phyloP scores from a whole-genome alignment of 2,888 invertebrate species.

The Tachina fera region DNA sequence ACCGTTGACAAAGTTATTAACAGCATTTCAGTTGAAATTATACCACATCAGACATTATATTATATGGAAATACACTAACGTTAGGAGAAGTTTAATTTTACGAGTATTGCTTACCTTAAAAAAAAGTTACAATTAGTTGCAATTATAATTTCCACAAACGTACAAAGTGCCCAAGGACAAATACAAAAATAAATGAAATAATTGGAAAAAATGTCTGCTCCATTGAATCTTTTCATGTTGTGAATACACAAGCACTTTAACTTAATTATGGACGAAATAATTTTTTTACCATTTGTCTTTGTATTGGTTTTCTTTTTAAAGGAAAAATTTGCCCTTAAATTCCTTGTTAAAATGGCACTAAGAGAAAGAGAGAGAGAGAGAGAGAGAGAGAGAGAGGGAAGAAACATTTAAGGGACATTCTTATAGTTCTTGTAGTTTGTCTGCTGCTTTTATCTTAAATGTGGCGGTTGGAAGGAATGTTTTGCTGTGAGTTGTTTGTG shows the following conservation, averaged over 20 bases:
- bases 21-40: too few relatives aligned
- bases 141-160: slow-evolving; percentile 1
- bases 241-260: slow-evolving; percentile 4
- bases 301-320: background rate
- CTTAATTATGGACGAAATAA: background rate
- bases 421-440: too few relatives aligned
- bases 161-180: background rate
- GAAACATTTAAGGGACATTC: too few relatives aligned
- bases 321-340: too few relatives aligned
- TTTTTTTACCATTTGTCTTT: background rate
- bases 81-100: background rate
- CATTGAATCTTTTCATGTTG: background rate
- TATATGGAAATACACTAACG: background rate
- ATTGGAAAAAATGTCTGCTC: background rate
- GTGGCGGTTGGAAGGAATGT: too few relatives aligned
- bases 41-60: background rate
- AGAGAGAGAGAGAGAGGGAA: too few relatives aligned
- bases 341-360: too few relatives aligned
- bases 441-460: too few relatives aligned
- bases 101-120: slow-evolving; percentile 1
- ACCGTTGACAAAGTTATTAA: too few relatives aligned
- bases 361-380: too few relatives aligned
- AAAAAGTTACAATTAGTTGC: background rate
- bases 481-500: too few relatives aligned
- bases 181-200: background rate